Percentiles rank a stretch among this genome's conserved stretches.
These are phyloP conservation scores for Lepus townsendii DNA, from an alignment of 2,797 vertebrate genomes.

Conservation along the genomic window DNA sequence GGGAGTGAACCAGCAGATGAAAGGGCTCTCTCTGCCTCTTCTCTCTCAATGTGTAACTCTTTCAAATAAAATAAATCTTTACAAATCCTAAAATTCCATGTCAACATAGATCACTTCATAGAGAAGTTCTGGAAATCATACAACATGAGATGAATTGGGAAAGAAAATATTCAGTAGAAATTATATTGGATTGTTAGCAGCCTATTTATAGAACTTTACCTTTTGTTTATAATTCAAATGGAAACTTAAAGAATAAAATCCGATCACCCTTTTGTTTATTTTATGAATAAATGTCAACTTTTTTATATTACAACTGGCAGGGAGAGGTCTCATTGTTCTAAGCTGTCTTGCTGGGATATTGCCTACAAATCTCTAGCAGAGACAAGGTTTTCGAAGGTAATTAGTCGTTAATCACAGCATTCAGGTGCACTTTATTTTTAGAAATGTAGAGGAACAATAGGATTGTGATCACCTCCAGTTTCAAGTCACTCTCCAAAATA, in stretches of 20 bases:
- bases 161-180: conserved; percentile 2
- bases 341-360: conserved; percentile 1
- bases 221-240: conserved; percentile 40
- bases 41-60: no score
- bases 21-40: no score
- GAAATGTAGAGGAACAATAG: not conserved
- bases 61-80: no score
- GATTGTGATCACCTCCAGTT: not conserved
- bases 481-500: not conserved
- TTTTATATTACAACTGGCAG: conserved; percentile 56
- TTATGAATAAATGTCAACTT: conserved; percentile 18
- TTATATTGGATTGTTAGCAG: not conserved
- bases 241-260: conserved; percentile 56
- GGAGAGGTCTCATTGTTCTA: not conserved
- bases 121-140: conserved; percentile 36
- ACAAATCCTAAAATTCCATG: conserved; percentile 8
- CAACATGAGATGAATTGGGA: not conserved
- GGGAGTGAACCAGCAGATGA: no score
- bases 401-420: conserved; percentile 44
- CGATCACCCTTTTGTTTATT: conserved; percentile 54
- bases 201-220: not conserved
- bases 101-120: conserved; percentile 25
- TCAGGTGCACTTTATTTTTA: conserved; percentile 7
- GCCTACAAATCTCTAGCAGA: conserved; percentile 11
- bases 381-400: not conserved